Evolutionary conservation across 2,797 vertebrate species (phyloP), one percentile per base, ranked within the genome.

Genomic region (Falco berigora): DNA sequence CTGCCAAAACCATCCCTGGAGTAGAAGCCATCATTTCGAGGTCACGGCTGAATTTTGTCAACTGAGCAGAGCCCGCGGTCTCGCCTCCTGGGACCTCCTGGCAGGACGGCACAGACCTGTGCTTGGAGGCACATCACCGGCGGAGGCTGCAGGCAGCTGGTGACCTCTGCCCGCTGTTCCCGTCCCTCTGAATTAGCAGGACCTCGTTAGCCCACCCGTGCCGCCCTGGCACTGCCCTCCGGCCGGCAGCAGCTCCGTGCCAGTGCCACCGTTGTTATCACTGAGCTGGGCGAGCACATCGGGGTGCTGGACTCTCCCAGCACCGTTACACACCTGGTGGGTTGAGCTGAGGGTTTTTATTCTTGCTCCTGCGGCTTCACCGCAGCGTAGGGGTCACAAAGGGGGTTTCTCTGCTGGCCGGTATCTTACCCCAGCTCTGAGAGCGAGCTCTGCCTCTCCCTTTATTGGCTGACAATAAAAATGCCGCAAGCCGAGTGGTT

Each of bases 311-410:
- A 8, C 40, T 59, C 62, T 38, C 38, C 55, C 3, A 24, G 74
- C 20, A 14, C 49, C 5, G 1, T 18, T n/a, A 21, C 5, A 1
- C 23, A 5, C 56, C 3, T 2, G 22, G 62, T 1, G 5, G 49
- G 55, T 32, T 23, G n/a, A 50, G 47, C 71, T 6, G 6, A 20
- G 49, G 53, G 32, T 38, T 69, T 40, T 64, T 44, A 40, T 34
- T 47, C 44, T 49, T 32, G 16, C 24, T 64, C 23, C 15, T 15
- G 34, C 38, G 16, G n/a, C 55, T 77, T 47, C 52, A 3, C 18
- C 19, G 40, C 32, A 34, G 62, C 3, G 2, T 4, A 36, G 68
- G 38, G 27, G 34, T 22, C 24, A 58, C 22, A 25, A 21, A 22
- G 40, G 12, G 42, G 63, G 16, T 46, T 59, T 62, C 34, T 38